phyloP scores from a whole-genome alignment of 2,888 invertebrate genomes.

The Stegana nigrithorax region DNA sequence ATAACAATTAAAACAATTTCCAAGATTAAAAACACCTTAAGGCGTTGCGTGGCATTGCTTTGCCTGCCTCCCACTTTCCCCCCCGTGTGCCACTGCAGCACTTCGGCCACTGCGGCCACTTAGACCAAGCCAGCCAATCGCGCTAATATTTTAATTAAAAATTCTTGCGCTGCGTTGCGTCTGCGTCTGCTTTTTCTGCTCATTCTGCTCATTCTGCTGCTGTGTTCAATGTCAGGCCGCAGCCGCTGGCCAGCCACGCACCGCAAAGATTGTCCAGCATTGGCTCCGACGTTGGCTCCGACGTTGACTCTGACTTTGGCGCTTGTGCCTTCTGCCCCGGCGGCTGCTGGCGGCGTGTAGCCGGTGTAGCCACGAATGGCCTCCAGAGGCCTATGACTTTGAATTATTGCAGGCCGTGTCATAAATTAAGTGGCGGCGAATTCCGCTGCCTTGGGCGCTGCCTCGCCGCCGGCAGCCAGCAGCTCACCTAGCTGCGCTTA shows the following conservation, averaged over 20 bases:
- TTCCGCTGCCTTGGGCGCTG: constrained; percentile 24
- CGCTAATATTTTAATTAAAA: constrained; percentile 61
- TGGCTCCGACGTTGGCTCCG: constrained; percentile 13
- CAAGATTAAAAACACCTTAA: constrained; percentile 61
- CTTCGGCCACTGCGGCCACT: too few species aligned
- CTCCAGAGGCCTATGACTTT: constrained; percentile 62
- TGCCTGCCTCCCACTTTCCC: background rate
- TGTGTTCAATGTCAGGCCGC: background rate
- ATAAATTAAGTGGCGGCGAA: constrained; percentile 55
- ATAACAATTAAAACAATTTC: constrained; percentile 60
- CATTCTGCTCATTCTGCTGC: too few species aligned
- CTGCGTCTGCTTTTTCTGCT: too few species aligned
- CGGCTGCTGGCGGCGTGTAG: background rate
- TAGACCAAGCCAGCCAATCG: too few species aligned
- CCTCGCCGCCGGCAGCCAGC: background rate
- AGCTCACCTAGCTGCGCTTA: too few species aligned
- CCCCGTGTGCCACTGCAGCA: too few species aligned
- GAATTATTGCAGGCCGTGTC: constrained; percentile 56
- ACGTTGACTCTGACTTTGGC: background rate
- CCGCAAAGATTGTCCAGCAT: constrained; percentile 37
- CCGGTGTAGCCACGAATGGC: constrained; percentile 42
- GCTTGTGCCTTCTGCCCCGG: background rate
- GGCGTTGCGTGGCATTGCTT: constrained; percentile 33
- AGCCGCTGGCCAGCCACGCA: background rate
- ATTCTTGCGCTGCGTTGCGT: constrained; percentile 44